Base-by-base conservation (phyloP, 2,797 vertebrate species). In the Artibeus lituratus region DNA sequence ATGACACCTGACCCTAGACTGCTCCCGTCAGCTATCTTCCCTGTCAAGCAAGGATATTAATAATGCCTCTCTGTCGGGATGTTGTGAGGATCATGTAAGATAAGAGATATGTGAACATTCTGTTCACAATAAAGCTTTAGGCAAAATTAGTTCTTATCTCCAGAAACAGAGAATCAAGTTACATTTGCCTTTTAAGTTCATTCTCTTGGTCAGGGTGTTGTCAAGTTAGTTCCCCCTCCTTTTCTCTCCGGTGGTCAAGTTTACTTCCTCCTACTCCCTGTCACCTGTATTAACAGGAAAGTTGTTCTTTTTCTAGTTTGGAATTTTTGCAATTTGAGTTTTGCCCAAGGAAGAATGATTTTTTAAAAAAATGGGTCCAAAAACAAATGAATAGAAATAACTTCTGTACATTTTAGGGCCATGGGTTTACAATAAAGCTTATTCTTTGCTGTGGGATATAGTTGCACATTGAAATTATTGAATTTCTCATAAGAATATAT, bases 21-120 rank as follows among this genome's bases (percentile, higher is more conserved):
- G 91, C 80, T 84, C 22, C 82, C 70, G 44, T 59, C 85, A 90
- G 88, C 82, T 77, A 70, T 81, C 57, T 44, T 73, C 77, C 73
- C 95, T 93, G 94, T 95, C 95, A 65, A 80, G 76, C 51, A 62
- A 94, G 91, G 91, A 95, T 95, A 95, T 96, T 96, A 96, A 96
- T 95, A 95, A 91, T 53, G 18, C 53, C 51, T 94, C 86, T 78
- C 49, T 72, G 94, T 89, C 92, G 83, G 70, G 82, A 90, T 83
- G 74, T 76, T 70, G 65, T 70, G 76, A 96, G 72, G 88, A 94
- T 96, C 85, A 92, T 92, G 87, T 81, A 92, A 94, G 96, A 97
- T 97, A 96, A 95, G 69, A 82, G 83, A 73, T 91, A 67, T 91
- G 83, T 80, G 96, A 91, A 94, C 94, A 92, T 77, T 86, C 37